Evolutionary conservation across 2,797 vertebrate species (phyloP).

Genomic region (Buceros bicornis): DNA sequence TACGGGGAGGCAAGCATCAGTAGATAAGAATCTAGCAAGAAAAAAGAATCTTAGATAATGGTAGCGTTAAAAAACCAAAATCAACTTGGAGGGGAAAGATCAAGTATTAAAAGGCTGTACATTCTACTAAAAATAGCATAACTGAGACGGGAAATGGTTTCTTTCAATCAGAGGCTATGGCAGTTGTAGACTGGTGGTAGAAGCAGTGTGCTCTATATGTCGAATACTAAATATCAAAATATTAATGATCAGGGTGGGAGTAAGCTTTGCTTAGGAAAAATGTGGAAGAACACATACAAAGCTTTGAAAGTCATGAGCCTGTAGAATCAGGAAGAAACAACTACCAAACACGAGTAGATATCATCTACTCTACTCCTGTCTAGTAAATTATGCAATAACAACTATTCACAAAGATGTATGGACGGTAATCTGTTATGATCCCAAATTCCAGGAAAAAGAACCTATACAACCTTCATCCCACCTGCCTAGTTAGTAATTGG

Average conservation of each 20-base stretch:
- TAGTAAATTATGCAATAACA: not conserved
- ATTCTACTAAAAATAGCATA: not conserved
- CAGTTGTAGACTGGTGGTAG: not conserved
- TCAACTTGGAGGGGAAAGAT: rapidly evolving
- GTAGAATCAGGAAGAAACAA: not conserved
- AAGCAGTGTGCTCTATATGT: not conserved
- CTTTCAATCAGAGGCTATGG: not conserved
- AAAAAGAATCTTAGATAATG: not conserved
- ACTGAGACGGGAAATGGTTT: not conserved
- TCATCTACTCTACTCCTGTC: not conserved
- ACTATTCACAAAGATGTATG: not conserved
- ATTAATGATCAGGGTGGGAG: not conserved
- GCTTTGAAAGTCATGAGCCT: not conserved
- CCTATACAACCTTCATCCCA: not conserved
- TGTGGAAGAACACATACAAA: not conserved
- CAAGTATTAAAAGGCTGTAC: not conserved
- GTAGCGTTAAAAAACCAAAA: not conserved
- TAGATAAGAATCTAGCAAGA: not conserved
- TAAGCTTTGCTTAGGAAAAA: not conserved
- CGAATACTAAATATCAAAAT: not conserved
- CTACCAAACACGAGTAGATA: not conserved
- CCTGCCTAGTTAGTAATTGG: not conserved
- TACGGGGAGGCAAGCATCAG: not conserved
- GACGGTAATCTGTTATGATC: not conserved
- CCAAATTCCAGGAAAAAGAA: not conserved